Evolutionary conservation across 2,113 vertebrate genomes (phyloP), one percentile per base, ranked within the genome.

Genomic region (Aspiorhynchus laticeps): DNA sequence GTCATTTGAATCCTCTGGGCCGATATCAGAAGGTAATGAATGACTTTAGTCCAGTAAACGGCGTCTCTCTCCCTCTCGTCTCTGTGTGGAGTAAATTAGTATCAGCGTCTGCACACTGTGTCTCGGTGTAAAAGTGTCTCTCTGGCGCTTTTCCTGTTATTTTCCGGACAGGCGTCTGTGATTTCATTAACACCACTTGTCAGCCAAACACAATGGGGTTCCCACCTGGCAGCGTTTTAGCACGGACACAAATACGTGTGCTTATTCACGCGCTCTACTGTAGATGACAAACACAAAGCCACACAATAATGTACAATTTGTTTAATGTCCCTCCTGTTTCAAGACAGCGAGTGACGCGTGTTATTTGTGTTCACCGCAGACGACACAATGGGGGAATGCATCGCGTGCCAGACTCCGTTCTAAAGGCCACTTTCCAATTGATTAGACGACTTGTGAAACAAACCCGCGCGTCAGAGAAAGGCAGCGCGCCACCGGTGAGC

Each of bases 381-480:
- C 77, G 86, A 89, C 92, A 94, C 93, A 95, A 95, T 92, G 85
- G 92, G 88, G 83, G 86, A 90, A 88, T 53, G 17, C 82, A 92
- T 88, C 12, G 15, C 63, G 87, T 93, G 94, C 94, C 95, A 95
- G 93, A 89, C 92, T 94, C 90, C 91, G 90, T 94, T 94, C 94
- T 90, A 91, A 92, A 91, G 93, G 86, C 81, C 90, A 91, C 90
- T 89, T 94, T 94, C 92, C 93, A 94, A 93, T 94, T 95, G 93
- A 95, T 94, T 94, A 93, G 91, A 90, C 89, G 88, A 92, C 92
- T 93, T 93, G 93, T 95, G 94, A 93, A 94, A 95, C 94, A 95
- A 94, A 95, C 88, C 81, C 89, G 89, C 89, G 90, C 91, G 93
- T 93, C 94, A 94, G 91, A 92, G 92, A 91, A 84, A 7, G 91